A percentile compares a stretch with the other conserved stretches of the same genome.
Conservation (phyloP, 2,797 vertebrate species). For the Onychomys leucogaster region DNA sequence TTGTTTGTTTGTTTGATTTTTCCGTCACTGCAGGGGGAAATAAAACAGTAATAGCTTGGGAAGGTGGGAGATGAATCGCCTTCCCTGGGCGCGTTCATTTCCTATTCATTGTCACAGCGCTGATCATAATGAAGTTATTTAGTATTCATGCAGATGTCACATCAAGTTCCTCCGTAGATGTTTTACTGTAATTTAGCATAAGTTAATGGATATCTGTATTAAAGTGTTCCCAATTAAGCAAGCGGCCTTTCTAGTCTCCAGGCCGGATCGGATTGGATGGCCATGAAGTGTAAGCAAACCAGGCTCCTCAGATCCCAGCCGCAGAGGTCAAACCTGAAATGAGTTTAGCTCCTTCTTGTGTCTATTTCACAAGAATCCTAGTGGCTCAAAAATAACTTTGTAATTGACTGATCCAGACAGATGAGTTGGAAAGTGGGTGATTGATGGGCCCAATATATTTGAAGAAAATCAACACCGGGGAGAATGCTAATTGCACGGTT, state of each 20-base stretch:
- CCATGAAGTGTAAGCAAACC: slow-evolving; percentile 81
- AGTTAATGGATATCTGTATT: slow-evolving; percentile 80
- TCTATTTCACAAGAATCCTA: slow-evolving; percentile 82
- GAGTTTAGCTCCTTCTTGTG: slow-evolving; percentile 83
- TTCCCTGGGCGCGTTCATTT: slow-evolving; percentile 76
- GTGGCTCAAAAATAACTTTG: slow-evolving; percentile 85
- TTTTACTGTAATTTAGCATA: slow-evolving; percentile 74
- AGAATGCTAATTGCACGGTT: slow-evolving; percentile 83
- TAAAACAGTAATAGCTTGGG: slow-evolving; percentile 68
- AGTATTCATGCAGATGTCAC: slow-evolving; percentile 70
- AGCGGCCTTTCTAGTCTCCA: slow-evolving; percentile 66
- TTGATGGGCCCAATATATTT: slow-evolving; percentile 88
- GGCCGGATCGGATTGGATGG: slow-evolving; percentile 68
- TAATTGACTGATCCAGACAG: slow-evolving; percentile 87
- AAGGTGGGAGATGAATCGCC: slow-evolving; percentile 79
- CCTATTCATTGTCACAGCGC: slow-evolving; percentile 62
- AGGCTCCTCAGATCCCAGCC: slow-evolving; percentile 51
- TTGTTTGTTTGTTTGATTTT: background rate
- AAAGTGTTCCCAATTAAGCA: slow-evolving; percentile 61
- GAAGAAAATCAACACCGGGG: slow-evolving; percentile 80
- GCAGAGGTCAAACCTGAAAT: slow-evolving; percentile 85
- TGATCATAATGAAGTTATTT: slow-evolving; percentile 79
- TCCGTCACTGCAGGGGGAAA: background rate
- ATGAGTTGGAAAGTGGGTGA: slow-evolving; percentile 87
- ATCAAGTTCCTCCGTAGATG: slow-evolving; percentile 67